phyloP scores from a whole-genome alignment of 2,888 invertebrate species.

The Stramonita haemastoma region DNA sequence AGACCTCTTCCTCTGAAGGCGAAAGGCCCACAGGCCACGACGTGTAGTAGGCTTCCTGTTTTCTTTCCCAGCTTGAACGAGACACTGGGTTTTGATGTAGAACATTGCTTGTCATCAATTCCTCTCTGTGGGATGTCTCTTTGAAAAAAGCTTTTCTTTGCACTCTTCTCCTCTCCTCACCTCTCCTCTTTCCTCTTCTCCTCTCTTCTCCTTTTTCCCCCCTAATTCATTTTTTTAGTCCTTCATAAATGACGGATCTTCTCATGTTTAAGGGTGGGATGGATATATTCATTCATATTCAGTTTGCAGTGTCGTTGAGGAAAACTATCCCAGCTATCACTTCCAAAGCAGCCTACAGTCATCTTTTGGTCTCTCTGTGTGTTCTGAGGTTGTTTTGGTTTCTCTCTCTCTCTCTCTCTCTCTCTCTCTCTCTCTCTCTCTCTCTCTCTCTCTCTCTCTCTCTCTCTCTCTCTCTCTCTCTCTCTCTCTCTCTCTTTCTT shows the following conservation, averaged over 20 bases:
- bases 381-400: no score
- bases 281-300: no score
- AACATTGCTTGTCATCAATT: background rate
- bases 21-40: slow-evolving; percentile 26
- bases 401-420: background rate
- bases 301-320: no score
- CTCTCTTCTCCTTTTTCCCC: background rate
- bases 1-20: background rate
- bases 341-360: no score
- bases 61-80: slow-evolving; percentile 30
- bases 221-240: background rate
- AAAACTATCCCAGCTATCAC: no score
- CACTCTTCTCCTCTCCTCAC: background rate
- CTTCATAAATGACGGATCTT: background rate
- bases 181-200: background rate
- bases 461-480: no score
- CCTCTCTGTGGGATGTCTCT: background rate
- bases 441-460: no score
- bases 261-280: background rate
- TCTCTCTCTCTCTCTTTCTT: background rate
- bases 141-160: background rate
- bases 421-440: no score
- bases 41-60: slow-evolving; percentile 19
- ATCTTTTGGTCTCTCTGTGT: no score
- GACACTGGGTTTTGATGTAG: slow-evolving; percentile 1